A percentile compares a stretch with the other conserved stretches of the same genome.
phyloP scores from a whole-genome alignment of 2,797 vertebrate genomes.

The Pseudochromis fuscus region DNA sequence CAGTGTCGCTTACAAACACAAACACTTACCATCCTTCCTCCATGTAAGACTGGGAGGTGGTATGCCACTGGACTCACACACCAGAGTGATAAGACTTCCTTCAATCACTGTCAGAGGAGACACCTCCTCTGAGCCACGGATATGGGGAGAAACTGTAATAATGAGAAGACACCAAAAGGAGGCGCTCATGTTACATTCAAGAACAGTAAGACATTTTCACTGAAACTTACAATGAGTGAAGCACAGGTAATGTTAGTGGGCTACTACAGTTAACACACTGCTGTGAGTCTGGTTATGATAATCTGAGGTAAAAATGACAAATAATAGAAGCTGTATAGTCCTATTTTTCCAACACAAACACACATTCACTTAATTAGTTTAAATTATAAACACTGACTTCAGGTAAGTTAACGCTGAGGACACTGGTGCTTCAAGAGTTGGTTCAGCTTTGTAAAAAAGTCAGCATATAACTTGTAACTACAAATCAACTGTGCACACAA shows the following conservation, averaged over 20 bases:
- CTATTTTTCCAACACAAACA: background rate
- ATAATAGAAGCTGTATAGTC: too few species aligned
- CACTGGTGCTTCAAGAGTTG: background rate
- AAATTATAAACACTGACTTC: background rate
- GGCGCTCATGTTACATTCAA: conserved; percentile 46
- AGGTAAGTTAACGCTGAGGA: background rate
- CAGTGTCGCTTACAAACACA: background rate
- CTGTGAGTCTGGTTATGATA: background rate
- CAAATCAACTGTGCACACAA: too few species aligned
- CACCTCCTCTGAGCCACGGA: conserved; percentile 87
- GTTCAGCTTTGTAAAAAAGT: background rate
- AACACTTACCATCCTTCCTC: conserved; percentile 89
- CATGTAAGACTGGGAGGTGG: conserved; percentile 93
- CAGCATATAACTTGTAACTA: background rate
- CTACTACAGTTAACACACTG: background rate
- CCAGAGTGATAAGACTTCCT: conserved; percentile 89
- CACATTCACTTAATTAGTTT: too few species aligned
- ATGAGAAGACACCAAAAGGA: conserved; percentile 55
- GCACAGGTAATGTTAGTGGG: background rate
- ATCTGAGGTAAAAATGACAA: background rate
- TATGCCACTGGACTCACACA: conserved; percentile 95
- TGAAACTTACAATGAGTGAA: background rate
- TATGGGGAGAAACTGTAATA: conserved; percentile 90
- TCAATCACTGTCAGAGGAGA: conserved; percentile 89
- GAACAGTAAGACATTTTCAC: background rate